Base-by-base conservation (phyloP, 2,888 invertebrate species). In the Nomada ruficornis region DNA sequence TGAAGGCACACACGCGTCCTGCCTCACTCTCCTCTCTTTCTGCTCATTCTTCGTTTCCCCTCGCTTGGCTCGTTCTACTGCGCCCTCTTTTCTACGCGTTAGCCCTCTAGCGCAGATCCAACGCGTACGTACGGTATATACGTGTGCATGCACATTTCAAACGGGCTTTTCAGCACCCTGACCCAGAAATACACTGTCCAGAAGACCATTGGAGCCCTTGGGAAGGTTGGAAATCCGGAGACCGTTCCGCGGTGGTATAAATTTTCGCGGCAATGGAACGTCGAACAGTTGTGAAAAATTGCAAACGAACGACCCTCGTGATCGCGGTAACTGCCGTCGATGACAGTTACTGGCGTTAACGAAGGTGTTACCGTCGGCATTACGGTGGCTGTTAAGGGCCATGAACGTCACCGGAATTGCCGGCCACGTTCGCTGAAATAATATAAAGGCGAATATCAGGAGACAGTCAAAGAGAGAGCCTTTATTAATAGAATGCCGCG, bases 111-210 rank as follows among this genome's bases (percentile, higher is more conserved):
- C 57, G 26, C 4, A 5, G 69, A 29, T 69, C 15, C 57, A 29
- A 36, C 36, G 1, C 67, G 20, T 2, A 36, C 36, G 50, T 50
- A 42, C 10, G 10, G 18, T 50, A 36, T n/a, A 29, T 36, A 10
- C 23, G 76, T 79, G 83, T 59, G 18, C 65, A 62, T 84, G 84
- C 82, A 69, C 36, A 83, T 89, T 85, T 88, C 84, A 77, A 65
- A 80, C 62, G 65, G 76, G 70, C 0, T 60, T 77, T 83, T 84
- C 82, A 83, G 69, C 87, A 77, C 79, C 85, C 84, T 91, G 90
- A 89, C 90, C 90, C 83, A 90, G 86, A 91, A 89, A 89, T 89
- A 90, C 84, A 88, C 80, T 80, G 77, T n/a, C 20, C 62, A 20
- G 15, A n/a, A 23, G 78, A 60, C 60, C 42, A 63, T 64, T 62